These are phyloP conservation scores for Artemisiospiza belli DNA, from an alignment of 2,113 vertebrate species.

Conservation along the genomic window DNA sequence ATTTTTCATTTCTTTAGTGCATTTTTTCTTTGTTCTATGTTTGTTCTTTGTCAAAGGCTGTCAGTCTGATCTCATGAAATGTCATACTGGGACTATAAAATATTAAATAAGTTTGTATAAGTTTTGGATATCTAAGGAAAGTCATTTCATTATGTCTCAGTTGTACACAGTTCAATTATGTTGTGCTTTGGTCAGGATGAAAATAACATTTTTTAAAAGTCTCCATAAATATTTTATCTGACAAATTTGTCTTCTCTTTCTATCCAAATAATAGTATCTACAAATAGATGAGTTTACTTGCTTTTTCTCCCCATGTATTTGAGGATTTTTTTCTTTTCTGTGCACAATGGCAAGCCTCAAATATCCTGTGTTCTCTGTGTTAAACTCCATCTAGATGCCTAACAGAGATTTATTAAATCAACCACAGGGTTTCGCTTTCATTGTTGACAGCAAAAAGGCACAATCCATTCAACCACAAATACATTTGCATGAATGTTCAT, in stretches of 20 bases:
- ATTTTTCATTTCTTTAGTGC: not conserved
- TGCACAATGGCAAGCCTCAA: not conserved
- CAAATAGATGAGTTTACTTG: not conserved
- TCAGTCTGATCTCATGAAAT: slow-evolving; percentile 15
- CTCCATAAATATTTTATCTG: slow-evolving; percentile 19
- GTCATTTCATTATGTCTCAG: not conserved
- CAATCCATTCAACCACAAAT: not conserved
- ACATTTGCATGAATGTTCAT: not conserved
- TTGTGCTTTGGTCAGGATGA: not conserved
- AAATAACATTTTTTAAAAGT: not conserved
- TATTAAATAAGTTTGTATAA: slow-evolving; percentile 43
- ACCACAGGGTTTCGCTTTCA: not conserved
- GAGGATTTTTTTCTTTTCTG: not conserved
- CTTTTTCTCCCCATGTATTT: not conserved
- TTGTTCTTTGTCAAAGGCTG: not conserved
- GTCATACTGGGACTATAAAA: not conserved
- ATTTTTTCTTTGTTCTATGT: not conserved
- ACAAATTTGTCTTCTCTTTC: not conserved
- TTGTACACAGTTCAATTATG: not conserved
- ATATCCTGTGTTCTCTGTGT: not conserved
- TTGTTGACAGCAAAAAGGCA: not conserved
- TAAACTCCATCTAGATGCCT: not conserved
- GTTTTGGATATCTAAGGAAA: slow-evolving; percentile 4
- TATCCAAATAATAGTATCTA: not conserved
- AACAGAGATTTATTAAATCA: slow-evolving; percentile 2